These are phyloP conservation scores for Leptopterna dolabrata DNA, from an alignment of 2,888 invertebrate genomes.

Conservation along the genomic window DNA sequence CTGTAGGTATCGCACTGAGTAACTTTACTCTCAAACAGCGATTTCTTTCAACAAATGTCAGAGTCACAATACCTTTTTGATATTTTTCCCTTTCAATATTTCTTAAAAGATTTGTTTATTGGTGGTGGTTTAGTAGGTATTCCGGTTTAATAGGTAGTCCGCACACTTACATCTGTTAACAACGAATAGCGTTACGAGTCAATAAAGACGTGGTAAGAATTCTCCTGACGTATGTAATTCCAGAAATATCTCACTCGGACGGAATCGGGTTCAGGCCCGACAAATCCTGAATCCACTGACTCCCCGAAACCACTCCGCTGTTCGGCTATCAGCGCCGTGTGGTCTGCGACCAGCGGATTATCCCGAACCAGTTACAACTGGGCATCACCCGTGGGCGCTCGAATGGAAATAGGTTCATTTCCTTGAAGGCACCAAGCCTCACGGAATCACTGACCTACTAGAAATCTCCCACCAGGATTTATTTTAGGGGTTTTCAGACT, in stretches of 20 bases:
- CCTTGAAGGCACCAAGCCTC: not conserved
- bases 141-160: too few relatives aligned
- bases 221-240: not conserved
- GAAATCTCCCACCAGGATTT: not conserved
- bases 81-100: too few relatives aligned
- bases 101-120: too few relatives aligned
- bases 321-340: not conserved
- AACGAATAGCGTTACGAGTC: not conserved
- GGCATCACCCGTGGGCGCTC: not conserved
- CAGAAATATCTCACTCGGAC: not conserved
- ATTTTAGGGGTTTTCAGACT: not conserved
- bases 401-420: not conserved
- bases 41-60: too few relatives aligned
- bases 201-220: not conserved
- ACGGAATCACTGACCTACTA: not conserved
- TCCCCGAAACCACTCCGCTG: not conserved
- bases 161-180: too few relatives aligned
- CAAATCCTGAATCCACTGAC: not conserved
- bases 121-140: too few relatives aligned
- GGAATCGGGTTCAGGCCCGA: not conserved
- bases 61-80: too few relatives aligned
- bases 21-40: too few relatives aligned
- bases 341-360: not conserved
- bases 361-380: constrained; percentile 5
- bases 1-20: too few relatives aligned